Evolutionary conservation across 2,888 invertebrate species (phyloP).

Genomic region (Orthosia gothica): DNA sequence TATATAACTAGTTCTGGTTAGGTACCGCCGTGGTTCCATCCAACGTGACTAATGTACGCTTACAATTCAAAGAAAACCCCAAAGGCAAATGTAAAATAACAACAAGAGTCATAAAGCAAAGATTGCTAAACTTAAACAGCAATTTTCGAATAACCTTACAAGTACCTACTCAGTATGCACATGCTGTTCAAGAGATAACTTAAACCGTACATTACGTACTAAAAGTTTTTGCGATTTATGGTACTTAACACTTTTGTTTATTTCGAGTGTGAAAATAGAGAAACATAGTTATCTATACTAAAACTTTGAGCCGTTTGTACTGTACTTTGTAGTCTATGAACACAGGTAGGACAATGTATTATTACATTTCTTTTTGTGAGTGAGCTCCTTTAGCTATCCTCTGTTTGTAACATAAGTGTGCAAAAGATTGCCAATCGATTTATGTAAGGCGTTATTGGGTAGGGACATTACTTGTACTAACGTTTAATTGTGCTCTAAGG

Average conservation of each 20-base stretch:
- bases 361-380: too few relatives aligned
- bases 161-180: conserved; percentile 50
- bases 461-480: too few relatives aligned
- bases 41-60: neutral
- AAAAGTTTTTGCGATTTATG: conserved; percentile 61
- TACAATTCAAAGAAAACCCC: conserved; percentile 26
- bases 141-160: conserved; percentile 58
- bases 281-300: neutral
- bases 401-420: neutral
- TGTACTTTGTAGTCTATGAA: neutral
- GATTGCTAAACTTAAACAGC: conserved; percentile 51
- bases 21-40: too few relatives aligned
- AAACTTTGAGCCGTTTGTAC: conserved; percentile 2
- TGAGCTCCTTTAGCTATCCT: too few relatives aligned
- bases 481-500: too few relatives aligned
- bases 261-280: conserved; percentile 36
- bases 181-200: conserved; percentile 46
- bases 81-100: conserved; percentile 36
- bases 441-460: neutral
- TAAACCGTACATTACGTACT: conserved; percentile 34
- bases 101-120: conserved; percentile 60
- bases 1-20: too few relatives aligned
- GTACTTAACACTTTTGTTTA: conserved; percentile 51
- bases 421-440: neutral
- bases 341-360: too few relatives aligned